Percentiles rank a stretch among this genome's conserved stretches.
These are phyloP conservation scores for Thalassaphorura encarpata DNA, from an alignment of 1,140 invertebrate species.

Conservation along the genomic window DNA sequence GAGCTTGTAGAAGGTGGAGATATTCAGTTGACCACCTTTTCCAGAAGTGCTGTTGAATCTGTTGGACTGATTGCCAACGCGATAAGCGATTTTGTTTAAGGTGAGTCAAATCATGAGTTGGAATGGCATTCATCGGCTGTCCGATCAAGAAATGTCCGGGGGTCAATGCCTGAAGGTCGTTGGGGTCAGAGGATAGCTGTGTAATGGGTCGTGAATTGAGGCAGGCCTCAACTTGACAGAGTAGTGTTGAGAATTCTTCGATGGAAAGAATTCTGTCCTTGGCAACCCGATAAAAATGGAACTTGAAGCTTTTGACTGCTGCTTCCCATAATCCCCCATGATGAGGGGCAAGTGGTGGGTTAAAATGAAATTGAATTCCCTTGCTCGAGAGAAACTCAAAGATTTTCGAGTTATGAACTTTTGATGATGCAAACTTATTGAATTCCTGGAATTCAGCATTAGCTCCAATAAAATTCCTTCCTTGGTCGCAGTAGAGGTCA, in stretches of 20 bases:
- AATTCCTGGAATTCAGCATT: neutral
- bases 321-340: slow-evolving; percentile 36
- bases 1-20: slow-evolving; percentile 3
- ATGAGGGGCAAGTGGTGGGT: slow-evolving; percentile 34
- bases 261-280: too few species aligned
- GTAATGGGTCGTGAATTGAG: slow-evolving; percentile 33
- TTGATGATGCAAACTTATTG: neutral
- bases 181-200: slow-evolving; percentile 31
- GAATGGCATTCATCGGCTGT: slow-evolving; percentile 1
- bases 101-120: neutral
- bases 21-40: slow-evolving; percentile 21
- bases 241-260: slow-evolving; percentile 32
- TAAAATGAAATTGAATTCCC: slow-evolving; percentile 33
- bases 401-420: neutral
- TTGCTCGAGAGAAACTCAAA: too few species aligned
- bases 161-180: slow-evolving; percentile 33
- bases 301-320: slow-evolving; percentile 35
- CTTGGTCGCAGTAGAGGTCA: neutral
- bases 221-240: slow-evolving; percentile 32
- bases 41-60: slow-evolving; percentile 26
- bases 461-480: neutral
- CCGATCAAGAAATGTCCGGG: slow-evolving; percentile 28
- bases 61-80: slow-evolving; percentile 17
- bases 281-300: too few species aligned
- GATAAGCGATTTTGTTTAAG: neutral